Base-by-base conservation (phyloP, 37 sponge, comb jelly and placozoan species). In the Axinella damicornis region DNA sequence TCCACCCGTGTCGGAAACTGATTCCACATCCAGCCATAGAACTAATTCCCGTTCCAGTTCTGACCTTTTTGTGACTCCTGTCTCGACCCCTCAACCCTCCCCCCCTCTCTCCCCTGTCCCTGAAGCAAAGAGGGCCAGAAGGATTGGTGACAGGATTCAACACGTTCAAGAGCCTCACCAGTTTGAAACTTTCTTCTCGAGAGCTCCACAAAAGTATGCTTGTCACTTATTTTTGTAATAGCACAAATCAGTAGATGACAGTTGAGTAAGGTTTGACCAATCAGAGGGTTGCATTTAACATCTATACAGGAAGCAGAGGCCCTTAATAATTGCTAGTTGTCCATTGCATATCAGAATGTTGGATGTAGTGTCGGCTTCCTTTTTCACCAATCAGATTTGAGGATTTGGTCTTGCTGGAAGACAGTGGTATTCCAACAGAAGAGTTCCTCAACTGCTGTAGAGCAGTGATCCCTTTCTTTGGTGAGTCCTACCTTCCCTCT, bases 381-480 rank as follows among this genome's bases (percentile, higher is more conserved):
- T 27, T 61, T 22, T 1, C 5, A 17, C 61, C 20, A n/a, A 1
- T 21, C n/a, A 86, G 87, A 30, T 92, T 95, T 78, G 73, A 64
- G 28, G 89, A 89, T 30, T 16, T 95, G 31, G 78, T 57, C 2
- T 34, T 91, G 71, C 55, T 24, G 0, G 66, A 76, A 30, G 76
- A 82, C 32, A 76, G 66, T 36, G 70, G 65, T 22, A 82, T 95
- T 28, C 94, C 96, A 16, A 83, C 94, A 5, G 53, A 41, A 14
- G 57, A 25, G 16, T 95, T 95, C 59, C 79, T 95, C 16, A 20
- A 77, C 31, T 74, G 83, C 52, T 92, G 90, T 77, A 61, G 32
- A 0, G 89, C 40, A 5, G 61, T 91, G 13, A 41, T 91, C 21
- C 92, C 95, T 24, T 94, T 96, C 73, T 81, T 96, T 76, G 92